Evolutionary conservation across 2,797 vertebrate genomes (phyloP).

Genomic region (Cyclopterus lumpus): DNA sequence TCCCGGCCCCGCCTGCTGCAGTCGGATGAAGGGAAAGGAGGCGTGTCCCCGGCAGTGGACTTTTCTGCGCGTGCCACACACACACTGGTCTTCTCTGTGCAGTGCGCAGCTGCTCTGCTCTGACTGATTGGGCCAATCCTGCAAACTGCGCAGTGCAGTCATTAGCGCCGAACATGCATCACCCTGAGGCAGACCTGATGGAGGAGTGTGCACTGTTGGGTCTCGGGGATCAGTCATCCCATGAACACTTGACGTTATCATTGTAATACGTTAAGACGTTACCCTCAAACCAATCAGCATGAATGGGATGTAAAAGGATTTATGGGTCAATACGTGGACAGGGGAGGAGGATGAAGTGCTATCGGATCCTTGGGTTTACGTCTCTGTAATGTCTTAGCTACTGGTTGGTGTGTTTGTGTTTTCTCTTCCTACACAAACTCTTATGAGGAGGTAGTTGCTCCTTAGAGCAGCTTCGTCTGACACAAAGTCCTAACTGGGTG

Average conservation of each 20-base stretch:
- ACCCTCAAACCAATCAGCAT: slow-evolving; percentile 25
- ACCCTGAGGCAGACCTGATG: slow-evolving; percentile 32
- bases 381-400: slow-evolving; percentile 30
- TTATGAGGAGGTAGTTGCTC: slow-evolving; percentile 47
- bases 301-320: slow-evolving; percentile 56
- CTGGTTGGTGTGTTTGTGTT: slow-evolving; percentile 33
- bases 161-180: slow-evolving; percentile 4
- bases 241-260: slow-evolving; percentile 52
- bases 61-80: slow-evolving; percentile 47
- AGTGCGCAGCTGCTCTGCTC: slow-evolving; percentile 26
- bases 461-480: slow-evolving; percentile 37
- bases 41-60: slow-evolving; percentile 34
- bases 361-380: slow-evolving; percentile 34
- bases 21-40: slow-evolving; percentile 59
- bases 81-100: slow-evolving; percentile 33
- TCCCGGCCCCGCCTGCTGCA: slow-evolving; percentile 66
- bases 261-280: slow-evolving; percentile 31
- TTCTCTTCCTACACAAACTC: slow-evolving; percentile 5
- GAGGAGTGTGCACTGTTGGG: slow-evolving; percentile 24
- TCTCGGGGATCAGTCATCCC: slow-evolving; percentile 33
- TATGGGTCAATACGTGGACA: slow-evolving; percentile 44
- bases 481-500: slow-evolving; percentile 70
- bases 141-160: slow-evolving; percentile 41
- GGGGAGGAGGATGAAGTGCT: slow-evolving; percentile 34
- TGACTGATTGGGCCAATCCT: slow-evolving; percentile 7